These are phyloP conservation scores for Epicauta chinensis DNA, from an alignment of 1,140 invertebrate genomes.

Conservation along the genomic window DNA sequence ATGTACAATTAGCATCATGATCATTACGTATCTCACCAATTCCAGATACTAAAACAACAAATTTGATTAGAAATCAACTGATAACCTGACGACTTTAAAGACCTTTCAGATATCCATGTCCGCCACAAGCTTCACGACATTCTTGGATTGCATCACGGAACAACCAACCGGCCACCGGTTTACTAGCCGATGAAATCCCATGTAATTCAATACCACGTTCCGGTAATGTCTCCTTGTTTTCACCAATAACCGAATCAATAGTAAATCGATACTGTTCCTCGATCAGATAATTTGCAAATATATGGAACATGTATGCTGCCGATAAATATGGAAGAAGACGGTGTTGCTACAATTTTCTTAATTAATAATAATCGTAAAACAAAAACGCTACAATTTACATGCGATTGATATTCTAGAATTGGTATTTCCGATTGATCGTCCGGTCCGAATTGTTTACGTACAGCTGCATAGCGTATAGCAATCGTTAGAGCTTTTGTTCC, in stretches of 20 bases:
- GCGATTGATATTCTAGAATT: constrained; percentile 87
- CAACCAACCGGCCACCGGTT: constrained; percentile 82
- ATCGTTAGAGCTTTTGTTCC: constrained; percentile 73
- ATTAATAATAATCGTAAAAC: background rate
- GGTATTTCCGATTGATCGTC: constrained; percentile 58
- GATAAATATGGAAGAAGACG: constrained; percentile 84
- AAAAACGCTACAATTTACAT: constrained; percentile 48
- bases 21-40: constrained; percentile 77
- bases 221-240: constrained; percentile 32
- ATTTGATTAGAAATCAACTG: constrained; percentile 37
- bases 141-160: constrained; percentile 83
- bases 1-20: constrained; percentile 89
- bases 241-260: constrained; percentile 22
- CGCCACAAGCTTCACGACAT: constrained; percentile 85
- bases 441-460: constrained; percentile 81
- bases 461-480: constrained; percentile 83
- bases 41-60: constrained; percentile 48
- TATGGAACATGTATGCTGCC: constrained; percentile 52
- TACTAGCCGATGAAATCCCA: constrained; percentile 79
- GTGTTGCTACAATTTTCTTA: constrained; percentile 66
- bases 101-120: constrained; percentile 71
- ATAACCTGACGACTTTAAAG: constrained; percentile 25
- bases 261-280: constrained; percentile 32
- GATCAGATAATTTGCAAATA: constrained; percentile 63
- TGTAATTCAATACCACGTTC: constrained; percentile 72